A percentile compares a stretch with the other conserved stretches of the same genome.
Conservation (phyloP, 2,797 vertebrate species). For the Euthynnus affinis region DNA sequence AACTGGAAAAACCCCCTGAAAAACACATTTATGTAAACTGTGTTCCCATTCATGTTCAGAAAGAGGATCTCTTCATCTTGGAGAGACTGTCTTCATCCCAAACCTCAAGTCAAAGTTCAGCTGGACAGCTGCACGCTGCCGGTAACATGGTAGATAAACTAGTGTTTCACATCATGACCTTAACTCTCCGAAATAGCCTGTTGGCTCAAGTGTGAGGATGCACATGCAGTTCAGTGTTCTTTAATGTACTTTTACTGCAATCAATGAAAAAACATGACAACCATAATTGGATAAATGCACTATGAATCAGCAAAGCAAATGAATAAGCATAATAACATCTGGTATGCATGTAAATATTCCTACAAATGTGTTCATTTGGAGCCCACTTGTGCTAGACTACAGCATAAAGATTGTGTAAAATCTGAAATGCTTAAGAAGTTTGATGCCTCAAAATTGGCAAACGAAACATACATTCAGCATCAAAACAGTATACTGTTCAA, state of each 20-base stretch:
- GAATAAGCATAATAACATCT: too few relatives aligned
- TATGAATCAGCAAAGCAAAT: not conserved
- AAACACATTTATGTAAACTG: slow-evolving; percentile 1
- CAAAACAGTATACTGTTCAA: not conserved
- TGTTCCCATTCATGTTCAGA: not conserved
- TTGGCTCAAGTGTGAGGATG: slow-evolving; percentile 27
- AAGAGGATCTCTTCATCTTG: not conserved
- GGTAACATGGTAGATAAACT: slow-evolving; percentile 13
- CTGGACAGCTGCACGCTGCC: slow-evolving; percentile 45
- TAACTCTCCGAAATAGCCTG: slow-evolving; percentile 14
- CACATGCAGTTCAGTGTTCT: not conserved
- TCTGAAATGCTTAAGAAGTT: slow-evolving; percentile 1
- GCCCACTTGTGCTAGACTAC: not conserved
- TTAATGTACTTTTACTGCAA: not conserved
- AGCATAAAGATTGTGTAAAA: not conserved
- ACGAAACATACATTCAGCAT: not conserved
- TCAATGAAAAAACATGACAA: not conserved
- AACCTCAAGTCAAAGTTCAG: slow-evolving; percentile 54
- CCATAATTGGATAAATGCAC: not conserved
- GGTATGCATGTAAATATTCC: not conserved
- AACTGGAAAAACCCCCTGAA: not conserved
- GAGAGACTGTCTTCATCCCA: slow-evolving; percentile 2
- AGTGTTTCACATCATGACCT: slow-evolving; percentile 27
- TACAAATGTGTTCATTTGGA: not conserved
- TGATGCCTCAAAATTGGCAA: not conserved